Conservation (phyloP, 2,888 invertebrate species). For the Ectemnius lituratus region DNA sequence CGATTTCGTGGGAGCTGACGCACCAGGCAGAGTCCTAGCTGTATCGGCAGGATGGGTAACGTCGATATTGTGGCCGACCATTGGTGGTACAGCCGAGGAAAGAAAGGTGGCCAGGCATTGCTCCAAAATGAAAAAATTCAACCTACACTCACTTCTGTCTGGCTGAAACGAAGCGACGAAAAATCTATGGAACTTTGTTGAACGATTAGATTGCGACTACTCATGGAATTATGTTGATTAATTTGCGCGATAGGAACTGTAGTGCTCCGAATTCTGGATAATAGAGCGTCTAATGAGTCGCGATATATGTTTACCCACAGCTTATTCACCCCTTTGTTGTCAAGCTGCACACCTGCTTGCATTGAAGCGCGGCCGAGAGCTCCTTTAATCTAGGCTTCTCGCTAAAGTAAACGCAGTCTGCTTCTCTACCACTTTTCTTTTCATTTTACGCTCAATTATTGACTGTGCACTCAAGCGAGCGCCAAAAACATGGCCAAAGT, state of each 20-base stretch:
- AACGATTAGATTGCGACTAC: no score
- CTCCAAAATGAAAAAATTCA: conserved; percentile 9
- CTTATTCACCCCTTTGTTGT: conserved; percentile 50
- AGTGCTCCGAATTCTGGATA: conserved; percentile 18
- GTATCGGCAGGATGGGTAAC: conserved; percentile 28
- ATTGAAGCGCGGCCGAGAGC: conserved; percentile 47
- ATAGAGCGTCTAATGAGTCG: conserved; percentile 30
- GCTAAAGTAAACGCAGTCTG: conserved; percentile 41
- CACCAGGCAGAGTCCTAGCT: conserved; percentile 36
- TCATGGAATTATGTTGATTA: no score
- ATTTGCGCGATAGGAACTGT: no score
- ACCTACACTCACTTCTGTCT: not conserved
- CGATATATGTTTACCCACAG: conserved; percentile 38
- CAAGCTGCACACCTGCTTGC: conserved; percentile 37
- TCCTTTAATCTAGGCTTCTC: conserved; percentile 47
- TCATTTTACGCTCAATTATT: conserved; percentile 44
- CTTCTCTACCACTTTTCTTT: conserved; percentile 24
- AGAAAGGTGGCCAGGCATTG: conserved; percentile 8
- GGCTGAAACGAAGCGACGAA: no score
- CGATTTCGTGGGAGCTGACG: conserved; percentile 10
- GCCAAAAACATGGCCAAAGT: no score
- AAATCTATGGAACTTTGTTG: no score
- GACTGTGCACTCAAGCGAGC: conserved; percentile 4
- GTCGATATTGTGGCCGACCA: conserved; percentile 45
- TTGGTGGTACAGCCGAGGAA: conserved; percentile 34